Base-by-base conservation (phyloP, 2,113 vertebrate species). In the Paradoxurus hermaphroditus region DNA sequence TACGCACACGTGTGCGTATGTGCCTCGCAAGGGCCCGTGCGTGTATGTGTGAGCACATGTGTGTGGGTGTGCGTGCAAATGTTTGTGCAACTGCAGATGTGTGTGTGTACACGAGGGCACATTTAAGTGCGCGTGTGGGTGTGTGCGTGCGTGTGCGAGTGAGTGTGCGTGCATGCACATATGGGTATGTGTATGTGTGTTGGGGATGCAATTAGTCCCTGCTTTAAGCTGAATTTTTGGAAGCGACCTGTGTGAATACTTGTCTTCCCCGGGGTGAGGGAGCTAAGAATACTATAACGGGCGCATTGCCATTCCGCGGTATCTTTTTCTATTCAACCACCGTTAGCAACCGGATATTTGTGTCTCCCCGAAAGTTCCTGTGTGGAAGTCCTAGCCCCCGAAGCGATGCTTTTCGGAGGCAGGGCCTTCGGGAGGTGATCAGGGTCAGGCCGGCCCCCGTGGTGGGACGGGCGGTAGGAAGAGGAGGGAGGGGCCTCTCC, bases 201-300 rank as follows among this genome's bases (percentile, higher is more conserved):
- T 1, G 63, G 72, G 12, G 25, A 14, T 16, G 23, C 53, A 29
- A 8, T 23, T 7, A 36, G n/a, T 31, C 63, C 31, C 56, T n/a
- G 68, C 7, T 31, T 14, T 29, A 8, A 0, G 27, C 7, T 19
- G 41, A 15, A 7, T 44, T 39, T 21, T 85, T 11, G 16, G 63
- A 29, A 19, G 36, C 3, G 31, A 31, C 62, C 29, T 5, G 0
- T 4, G 0, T 0, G 63, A 51, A 6, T 7, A 0, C 18, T 14
- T n/a, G 39, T 59, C 1, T 7, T 31, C 8, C 31, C 44, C 4
- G 19, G 0, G 39, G 25, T 11, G 4, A 19, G 56, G 51, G 23
- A 15, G 3, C 27, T 39, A 29, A 10, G 21, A 23, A 2, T 7
- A 3, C 3, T 6, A 11, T 9, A 0, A 12, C 0, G 3, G 59